Evolutionary conservation across 2,797 vertebrate species (phyloP).

Genomic region (Lycodopsis pacificus): DNA sequence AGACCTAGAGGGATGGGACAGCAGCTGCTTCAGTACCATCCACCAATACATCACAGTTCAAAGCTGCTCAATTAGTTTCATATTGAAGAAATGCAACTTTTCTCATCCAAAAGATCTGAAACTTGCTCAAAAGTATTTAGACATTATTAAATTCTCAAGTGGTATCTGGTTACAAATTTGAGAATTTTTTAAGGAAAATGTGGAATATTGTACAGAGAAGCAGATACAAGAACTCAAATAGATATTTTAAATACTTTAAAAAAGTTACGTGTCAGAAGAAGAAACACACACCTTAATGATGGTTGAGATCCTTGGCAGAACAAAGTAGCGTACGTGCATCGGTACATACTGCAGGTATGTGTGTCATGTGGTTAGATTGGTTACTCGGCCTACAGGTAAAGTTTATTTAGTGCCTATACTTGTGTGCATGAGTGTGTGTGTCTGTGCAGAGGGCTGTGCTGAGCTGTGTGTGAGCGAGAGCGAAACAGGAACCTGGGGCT

Average conservation of each 20-base stretch:
- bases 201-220: not conserved
- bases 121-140: not conserved
- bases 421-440: constrained; percentile 48
- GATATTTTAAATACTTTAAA: not conserved
- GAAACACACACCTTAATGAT: not conserved
- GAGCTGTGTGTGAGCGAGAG: constrained; percentile 78
- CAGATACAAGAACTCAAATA: not conserved
- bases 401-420: constrained; percentile 2
- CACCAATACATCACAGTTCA: not conserved
- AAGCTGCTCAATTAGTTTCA: not conserved
- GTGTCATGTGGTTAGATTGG: constrained; percentile 69
- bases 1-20: not conserved
- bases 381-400: constrained; percentile 76
- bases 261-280: not conserved
- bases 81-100: not conserved
- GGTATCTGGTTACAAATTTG: not conserved
- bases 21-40: not conserved
- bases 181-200: not conserved
- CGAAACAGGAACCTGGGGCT: constrained; percentile 92
- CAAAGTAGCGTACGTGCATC: constrained; percentile 22
- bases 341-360: constrained; percentile 22
- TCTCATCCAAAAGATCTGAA: not conserved
- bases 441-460: constrained; percentile 9
- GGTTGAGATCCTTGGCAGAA: constrained; percentile 22
- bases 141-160: not conserved